Conservation (phyloP, 2,888 invertebrate species). For the Pachymerium ferrugineum region DNA sequence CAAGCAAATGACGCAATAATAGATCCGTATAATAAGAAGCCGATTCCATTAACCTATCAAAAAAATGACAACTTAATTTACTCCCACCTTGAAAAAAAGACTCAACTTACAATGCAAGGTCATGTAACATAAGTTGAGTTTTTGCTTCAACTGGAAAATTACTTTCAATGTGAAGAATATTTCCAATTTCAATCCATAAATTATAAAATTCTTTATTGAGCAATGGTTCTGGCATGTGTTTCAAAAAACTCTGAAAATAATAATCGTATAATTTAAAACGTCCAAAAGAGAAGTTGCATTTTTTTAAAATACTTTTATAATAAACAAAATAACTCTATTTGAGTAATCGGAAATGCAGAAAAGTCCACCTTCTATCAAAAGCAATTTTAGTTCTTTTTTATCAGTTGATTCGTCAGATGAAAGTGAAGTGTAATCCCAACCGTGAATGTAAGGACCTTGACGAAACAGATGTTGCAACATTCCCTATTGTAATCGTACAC, state of each 20-base stretch:
- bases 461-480: background rate
- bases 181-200: conserved; percentile 5
- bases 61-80: background rate
- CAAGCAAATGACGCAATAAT: background rate
- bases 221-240: background rate
- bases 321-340: background rate
- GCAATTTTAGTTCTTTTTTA: background rate
- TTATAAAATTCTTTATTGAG: background rate
- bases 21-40: conserved; percentile 7
- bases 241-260: background rate
- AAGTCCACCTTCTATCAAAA: background rate
- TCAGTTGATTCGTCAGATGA: background rate
- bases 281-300: background rate
- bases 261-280: background rate
- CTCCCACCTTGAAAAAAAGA: background rate
- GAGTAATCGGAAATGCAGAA: conserved; percentile 4
- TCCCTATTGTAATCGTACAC: too few species aligned
- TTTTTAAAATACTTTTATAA: background rate
- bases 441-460: background rate
- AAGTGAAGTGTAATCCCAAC: background rate
- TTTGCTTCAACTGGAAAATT: background rate
- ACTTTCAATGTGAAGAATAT: background rate
- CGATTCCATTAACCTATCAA: background rate
- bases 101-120: background rate
- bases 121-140: background rate